Base-by-base conservation (phyloP, 1,140 invertebrate species). In the Dendrolimus punctatus region DNA sequence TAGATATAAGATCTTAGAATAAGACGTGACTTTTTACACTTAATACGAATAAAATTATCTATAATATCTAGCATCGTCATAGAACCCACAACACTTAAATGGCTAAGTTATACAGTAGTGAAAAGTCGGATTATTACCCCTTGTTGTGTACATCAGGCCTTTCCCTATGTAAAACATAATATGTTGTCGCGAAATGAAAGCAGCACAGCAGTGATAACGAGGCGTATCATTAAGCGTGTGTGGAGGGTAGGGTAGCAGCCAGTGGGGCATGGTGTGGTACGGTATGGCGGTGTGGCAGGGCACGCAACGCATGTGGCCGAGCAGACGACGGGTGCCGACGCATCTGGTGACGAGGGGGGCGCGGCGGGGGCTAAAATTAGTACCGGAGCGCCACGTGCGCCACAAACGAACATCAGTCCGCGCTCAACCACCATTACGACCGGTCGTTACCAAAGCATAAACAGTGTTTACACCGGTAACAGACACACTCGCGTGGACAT, bases 361-460 rank as follows among this genome's bases (percentile, higher is more conserved):
- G 71, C 70, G 68, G 76, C 68, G 76, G 82, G 80, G 80, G 76
- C 75, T 82, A 80, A 77, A 81, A 78, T 82, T 80, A 80, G 82
- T 82, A 73, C 58, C 73, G 68, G 68, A 71, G 68, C 73, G 80
- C 82, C 82, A 83, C 82, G 80, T 85, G 82, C 78, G 78, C 68
- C 64, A 44, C 68, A 50, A 61, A 58, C 69, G 66, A 68, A 66
- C 70, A 70, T 77, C 74, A 81, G 80, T 85, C 73, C 76, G 78
- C 78, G 80, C 72, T 60, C 71, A 71, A 75, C 75, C 66, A 74
- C 70, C 73, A 68, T 59, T 60, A 55, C 64, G 60, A 61, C 55
- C 71, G 62, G 60, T 67, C 72, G 76, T 66, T 53, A 53, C 51
- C 42, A 44, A 51, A 57, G 46, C 49, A 56, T 53, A 51, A 8